phyloP scores from a whole-genome alignment of 2,113 vertebrate genomes.

The Phylloscopus trochiloides region DNA sequence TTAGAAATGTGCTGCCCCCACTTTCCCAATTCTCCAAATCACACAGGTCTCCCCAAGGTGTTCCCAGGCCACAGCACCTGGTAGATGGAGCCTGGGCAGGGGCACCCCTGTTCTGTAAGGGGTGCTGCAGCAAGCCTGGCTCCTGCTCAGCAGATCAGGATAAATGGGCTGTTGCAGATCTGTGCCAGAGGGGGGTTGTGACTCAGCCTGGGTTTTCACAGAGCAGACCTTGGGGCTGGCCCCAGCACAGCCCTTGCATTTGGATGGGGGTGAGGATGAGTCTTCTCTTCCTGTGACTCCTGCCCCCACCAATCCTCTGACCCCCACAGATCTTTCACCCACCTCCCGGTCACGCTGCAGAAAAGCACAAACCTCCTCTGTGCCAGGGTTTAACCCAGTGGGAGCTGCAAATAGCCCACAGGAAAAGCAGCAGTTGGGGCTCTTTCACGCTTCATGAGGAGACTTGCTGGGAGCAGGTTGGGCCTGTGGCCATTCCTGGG shows the following conservation, averaged over 20 bases:
- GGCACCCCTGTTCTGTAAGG: neutral
- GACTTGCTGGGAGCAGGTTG: neutral
- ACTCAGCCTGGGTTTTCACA: neutral
- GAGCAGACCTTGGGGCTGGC: neutral
- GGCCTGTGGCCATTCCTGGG: neutral
- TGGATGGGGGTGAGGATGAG: neutral
- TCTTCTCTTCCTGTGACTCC: neutral
- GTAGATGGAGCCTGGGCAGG: neutral
- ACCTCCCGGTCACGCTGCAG: neutral
- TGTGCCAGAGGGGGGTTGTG: neutral
- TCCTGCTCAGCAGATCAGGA: neutral
- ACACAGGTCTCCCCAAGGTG: accelerated
- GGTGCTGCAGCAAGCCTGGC: neutral
- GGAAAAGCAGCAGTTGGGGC: neutral
- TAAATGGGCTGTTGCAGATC: neutral
- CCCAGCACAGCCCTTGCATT: neutral
- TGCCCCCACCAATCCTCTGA: neutral
- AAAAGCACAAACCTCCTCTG: neutral
- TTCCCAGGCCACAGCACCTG: neutral
- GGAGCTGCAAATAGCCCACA: neutral
- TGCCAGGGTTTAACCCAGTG: neutral
- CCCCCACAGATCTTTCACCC: neutral
- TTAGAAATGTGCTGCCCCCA: neutral
- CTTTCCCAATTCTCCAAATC: neutral
- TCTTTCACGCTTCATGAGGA: neutral